Conservation (phyloP, 2,113 vertebrate genomes). For the Engystomops pustulosus region DNA sequence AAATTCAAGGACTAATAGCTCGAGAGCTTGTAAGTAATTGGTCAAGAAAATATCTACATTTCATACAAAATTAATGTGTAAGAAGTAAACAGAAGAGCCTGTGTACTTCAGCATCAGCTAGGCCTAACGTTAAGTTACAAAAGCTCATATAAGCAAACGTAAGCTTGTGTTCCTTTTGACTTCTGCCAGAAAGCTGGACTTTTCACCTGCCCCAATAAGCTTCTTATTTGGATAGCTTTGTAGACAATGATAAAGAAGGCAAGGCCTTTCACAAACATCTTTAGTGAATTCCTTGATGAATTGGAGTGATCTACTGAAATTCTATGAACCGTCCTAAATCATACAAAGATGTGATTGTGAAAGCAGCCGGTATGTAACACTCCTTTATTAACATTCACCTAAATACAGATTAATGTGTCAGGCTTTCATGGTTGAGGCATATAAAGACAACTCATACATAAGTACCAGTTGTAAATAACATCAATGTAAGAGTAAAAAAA, state of each 20-base stretch:
- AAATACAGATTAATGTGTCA: background rate
- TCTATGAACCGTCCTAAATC: background rate
- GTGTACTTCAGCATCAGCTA: background rate
- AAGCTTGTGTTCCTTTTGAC: background rate
- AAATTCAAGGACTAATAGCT: no score
- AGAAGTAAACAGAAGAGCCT: background rate
- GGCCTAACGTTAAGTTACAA: background rate
- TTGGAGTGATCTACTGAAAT: conserved; percentile 14
- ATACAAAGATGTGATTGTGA: background rate
- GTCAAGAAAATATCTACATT: no score
- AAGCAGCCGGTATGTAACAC: background rate
- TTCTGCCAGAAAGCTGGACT: background rate
- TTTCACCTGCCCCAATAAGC: background rate
- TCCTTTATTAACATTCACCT: background rate
- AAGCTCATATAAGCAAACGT: background rate
- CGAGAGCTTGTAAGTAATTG: no score
- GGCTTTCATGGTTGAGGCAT: background rate
- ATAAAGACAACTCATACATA: no score
- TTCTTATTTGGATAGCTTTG: conserved; percentile 5
- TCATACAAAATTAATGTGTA: background rate
- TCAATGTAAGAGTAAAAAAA: no score
- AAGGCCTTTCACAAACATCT: conserved; percentile 13
- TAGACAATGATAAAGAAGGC: background rate
- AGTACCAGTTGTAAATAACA: no score
- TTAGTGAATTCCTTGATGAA: conserved; percentile 12